Base-by-base conservation (phyloP, 2,113 vertebrate species). In the Pituophis catenifer region DNA sequence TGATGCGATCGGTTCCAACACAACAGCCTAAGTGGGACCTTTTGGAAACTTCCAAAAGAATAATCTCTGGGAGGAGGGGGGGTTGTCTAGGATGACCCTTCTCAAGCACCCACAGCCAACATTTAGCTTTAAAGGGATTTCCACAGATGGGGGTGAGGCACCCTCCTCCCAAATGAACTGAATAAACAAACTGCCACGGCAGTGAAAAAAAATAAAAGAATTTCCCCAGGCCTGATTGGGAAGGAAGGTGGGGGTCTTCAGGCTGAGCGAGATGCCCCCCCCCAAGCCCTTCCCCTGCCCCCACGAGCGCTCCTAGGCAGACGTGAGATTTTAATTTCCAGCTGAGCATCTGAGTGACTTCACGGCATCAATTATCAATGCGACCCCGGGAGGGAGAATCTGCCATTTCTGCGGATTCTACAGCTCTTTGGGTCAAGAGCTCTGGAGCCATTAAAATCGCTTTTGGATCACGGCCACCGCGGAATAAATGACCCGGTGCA, bases 371-470 rank as follows among this genome's bases (percentile, higher is more conserved):
- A 38, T 54, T n/a, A 70, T 33, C 59, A 12, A 19, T 0, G 23
- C 8, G 85, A 53, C 53, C 13, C 88, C 54, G 24, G 13, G 10
- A 52, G 38, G 50, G 9, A 3, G 33, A 33, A 15, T 3, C 54
- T 24, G 13, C 7, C 23, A 8, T 9, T 19, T 23, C 48, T 19
- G 21, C 6, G 0, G 2, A 0, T 54, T 58, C 44, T 3, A 0
- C 0, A 3, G 13, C 5, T 54, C 70, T 26, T 48, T n/a, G 15
- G 44, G 85, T 29, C 52, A 19, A 26, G 59, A 75, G 3, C 50
- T 91, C 89, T 1, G 1, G 11, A 24, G 44, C 21, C 8, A 89
- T 89, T 29, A 59, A 57, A 57, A 5, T 52, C 19, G 3, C 17
- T 12, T 85, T 48, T 33, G 2, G 58, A 29, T n/a, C 0, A 15